Conservation (phyloP, 1,140 invertebrate genomes). For the Frieseomelitta varia region DNA sequence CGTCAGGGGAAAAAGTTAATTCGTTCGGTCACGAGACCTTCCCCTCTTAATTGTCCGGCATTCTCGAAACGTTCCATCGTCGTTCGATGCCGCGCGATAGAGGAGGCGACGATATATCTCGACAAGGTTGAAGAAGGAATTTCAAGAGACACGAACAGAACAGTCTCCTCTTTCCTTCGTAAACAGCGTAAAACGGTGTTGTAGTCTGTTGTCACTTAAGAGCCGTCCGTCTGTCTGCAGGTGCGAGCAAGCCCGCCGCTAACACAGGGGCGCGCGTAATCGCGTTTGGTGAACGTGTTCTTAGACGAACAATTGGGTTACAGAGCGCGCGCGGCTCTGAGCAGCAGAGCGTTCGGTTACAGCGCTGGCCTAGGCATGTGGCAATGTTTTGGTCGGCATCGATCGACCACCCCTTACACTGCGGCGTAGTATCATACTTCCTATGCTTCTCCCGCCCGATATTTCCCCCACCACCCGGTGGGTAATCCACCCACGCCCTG, state of each 20-base stretch:
- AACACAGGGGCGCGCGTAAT: conserved; percentile 3
- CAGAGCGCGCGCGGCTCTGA: background rate
- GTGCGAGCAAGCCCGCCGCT: background rate
- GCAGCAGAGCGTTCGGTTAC: background rate
- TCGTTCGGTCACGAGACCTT: background rate
- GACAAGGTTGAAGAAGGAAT: background rate
- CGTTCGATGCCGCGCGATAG: background rate
- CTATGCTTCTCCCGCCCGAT: conserved; percentile 40
- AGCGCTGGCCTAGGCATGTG: conserved; percentile 76
- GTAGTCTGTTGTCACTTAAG: background rate
- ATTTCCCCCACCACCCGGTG: conserved; percentile 60
- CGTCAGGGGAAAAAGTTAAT: background rate
- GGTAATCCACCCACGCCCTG: conserved; percentile 78
- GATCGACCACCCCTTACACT: conserved; percentile 75
- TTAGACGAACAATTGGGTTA: conserved; percentile 36
- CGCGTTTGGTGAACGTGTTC: conserved; percentile 43
- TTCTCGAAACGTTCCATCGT: background rate
- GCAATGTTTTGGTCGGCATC: conserved; percentile 82
- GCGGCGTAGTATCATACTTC: conserved; percentile 74
- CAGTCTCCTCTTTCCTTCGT: background rate
- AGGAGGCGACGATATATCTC: background rate
- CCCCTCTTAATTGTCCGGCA: background rate
- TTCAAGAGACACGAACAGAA: background rate
- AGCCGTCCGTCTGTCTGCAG: background rate
- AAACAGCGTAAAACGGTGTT: background rate